Base-by-base conservation (phyloP, 2,797 vertebrate species). In the Pterois miles region DNA sequence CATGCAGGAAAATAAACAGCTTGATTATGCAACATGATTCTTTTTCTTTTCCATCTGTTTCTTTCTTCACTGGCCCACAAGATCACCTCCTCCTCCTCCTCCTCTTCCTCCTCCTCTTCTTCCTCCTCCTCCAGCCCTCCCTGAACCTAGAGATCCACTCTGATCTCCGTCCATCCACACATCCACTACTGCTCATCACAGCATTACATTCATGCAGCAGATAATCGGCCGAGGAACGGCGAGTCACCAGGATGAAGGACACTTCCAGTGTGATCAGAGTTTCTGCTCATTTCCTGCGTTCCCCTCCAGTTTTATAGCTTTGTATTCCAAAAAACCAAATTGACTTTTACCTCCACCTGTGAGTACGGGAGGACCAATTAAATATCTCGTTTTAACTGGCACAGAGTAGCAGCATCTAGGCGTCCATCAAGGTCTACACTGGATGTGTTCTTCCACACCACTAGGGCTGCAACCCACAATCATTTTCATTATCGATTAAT, bases 1-100 rank as follows among this genome's bases (percentile, higher is more conserved):
- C 95, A 96, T 94, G 95, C 92, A 94, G 95, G 95, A 95, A 95
- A 96, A 96, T 96, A 96, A 96, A 96, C 92, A 91, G 94, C 95
- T 96, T 95, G 94, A 95, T 95, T 93, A 95, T 95, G 94, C 94
- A 95, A 95, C 95, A 95, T 94, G 95, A 88, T 95, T 95, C 94
- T 95, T 95, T 94, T 94, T 93, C 77, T 93, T 94, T 94, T 92
- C 87, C 84, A 93, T 93, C 90, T 85, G 18, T 91, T 92, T 90
- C 83, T 91, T 87, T 91, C 84, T 86, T 78, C 86, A 80, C 87
- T 58, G 56, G 71, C 81, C 84, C 83, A 80, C 83, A 58, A 82
- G 69, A 74, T 85, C 86, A 69, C 82, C 71, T 54, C 81, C 65
- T 62, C 76, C 22, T 70, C 83, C 40, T 74, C 63, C 34, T 33